These are phyloP conservation scores for Hymenochirus boettgeri DNA, from an alignment of 2,113 vertebrate genomes.

Conservation along the genomic window DNA sequence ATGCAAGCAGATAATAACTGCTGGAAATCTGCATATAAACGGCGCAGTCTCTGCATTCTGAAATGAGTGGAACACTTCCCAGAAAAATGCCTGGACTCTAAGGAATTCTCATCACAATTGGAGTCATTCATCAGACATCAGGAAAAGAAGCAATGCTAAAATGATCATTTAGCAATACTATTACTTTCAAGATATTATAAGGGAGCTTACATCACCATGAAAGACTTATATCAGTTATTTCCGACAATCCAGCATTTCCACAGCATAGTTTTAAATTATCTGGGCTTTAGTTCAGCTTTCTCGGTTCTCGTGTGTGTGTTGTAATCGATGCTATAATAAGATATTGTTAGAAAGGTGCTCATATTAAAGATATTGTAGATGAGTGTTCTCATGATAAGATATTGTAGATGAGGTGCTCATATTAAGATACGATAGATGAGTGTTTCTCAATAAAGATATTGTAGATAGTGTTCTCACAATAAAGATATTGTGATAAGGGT, in stretches of 20 bases:
- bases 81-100: slow-evolving; percentile 4
- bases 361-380: no score
- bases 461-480: no score
- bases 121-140: slow-evolving; percentile 17
- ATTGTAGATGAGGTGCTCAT: no score
- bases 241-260: not conserved
- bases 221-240: slow-evolving; percentile 27
- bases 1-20: not conserved
- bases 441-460: no score
- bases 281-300: no score
- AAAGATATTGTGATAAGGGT: no score
- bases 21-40: not conserved
- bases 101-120: slow-evolving; percentile 18
- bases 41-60: not conserved
- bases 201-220: slow-evolving; percentile 20
- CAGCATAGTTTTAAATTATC: not conserved
- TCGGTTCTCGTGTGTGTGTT: no score
- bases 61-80: no score
- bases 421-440: no score
- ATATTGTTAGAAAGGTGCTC: no score
- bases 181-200: slow-evolving; percentile 21
- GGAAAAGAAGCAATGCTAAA: slow-evolving; percentile 20
- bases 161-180: slow-evolving; percentile 30
- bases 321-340: no score
- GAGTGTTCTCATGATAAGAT: no score